These are phyloP conservation scores for Tyrophagus putrescentiae DNA, from an alignment of 1,140 invertebrate species.

Conservation along the genomic window DNA sequence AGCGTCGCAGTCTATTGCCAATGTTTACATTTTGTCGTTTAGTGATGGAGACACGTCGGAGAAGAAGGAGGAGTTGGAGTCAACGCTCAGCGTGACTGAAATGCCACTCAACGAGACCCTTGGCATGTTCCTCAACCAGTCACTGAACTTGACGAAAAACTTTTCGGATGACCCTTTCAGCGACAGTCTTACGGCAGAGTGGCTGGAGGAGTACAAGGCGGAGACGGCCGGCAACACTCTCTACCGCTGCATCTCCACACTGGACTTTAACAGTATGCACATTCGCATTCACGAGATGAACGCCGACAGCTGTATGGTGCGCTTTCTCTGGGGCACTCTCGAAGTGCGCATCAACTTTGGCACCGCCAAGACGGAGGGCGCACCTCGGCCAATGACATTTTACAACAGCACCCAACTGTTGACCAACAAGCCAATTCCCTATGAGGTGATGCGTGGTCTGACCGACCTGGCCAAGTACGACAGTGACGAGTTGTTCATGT, in stretches of 20 bases:
- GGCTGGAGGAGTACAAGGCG: not conserved
- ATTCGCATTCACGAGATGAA: not conserved
- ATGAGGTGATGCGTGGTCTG: no score
- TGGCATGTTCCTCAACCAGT: no score
- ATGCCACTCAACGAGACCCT: no score
- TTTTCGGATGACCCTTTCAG: no score
- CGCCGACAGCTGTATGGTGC: not conserved
- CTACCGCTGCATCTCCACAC: not conserved
- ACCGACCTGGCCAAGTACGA: no score
- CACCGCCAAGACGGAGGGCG: not conserved
- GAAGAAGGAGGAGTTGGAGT: no score
- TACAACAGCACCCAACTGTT: not conserved
- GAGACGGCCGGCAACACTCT: not conserved
- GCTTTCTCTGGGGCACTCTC: not conserved
- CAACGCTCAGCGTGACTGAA: no score
- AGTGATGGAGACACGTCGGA: no score
- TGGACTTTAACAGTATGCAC: no score
- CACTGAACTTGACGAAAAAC: no score
- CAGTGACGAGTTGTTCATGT: no score
- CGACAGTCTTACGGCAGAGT: not conserved
- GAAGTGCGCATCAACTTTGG: not conserved
- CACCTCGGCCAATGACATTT: not conserved
- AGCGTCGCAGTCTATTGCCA: not conserved
- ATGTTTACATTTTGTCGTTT: no score
- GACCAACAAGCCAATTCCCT: not conserved